Base-by-base conservation (phyloP, 2,888 invertebrate species). In the Gasteruption jaculator region DNA sequence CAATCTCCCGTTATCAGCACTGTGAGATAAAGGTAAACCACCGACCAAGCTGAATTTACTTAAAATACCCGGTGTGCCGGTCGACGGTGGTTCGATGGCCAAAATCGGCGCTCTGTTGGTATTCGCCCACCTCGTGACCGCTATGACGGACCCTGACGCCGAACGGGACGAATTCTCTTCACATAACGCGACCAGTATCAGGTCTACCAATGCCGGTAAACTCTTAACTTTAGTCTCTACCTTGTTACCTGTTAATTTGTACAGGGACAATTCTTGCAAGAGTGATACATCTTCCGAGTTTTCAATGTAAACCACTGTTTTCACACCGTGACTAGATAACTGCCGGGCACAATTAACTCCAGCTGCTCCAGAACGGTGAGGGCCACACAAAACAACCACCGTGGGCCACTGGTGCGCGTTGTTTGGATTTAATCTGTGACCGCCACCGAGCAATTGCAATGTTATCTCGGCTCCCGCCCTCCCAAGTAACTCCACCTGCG, bases 341-440 rank as follows among this genome's bases (percentile, higher is more conserved):
- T 91, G 86, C 10, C 91, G 79, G 20, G 85, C 87, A 36, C 85
- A 83, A 57, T 82, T 82, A 12, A 88, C 77, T 16, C 83, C 91
- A 37, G 83, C 78, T 34, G 83, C 83, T 45, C 81, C 80, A 43
- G 76, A 76, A 61, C 76, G 75, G 69, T 86, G 83, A 20, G 84
- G 77, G 34, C 82, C 82, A 58, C 82, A 82, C 44, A 91, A 75
- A 46, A 86, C 81, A 40, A 85, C 85, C 34, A 89, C 87, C 32
- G 80, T 80, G 39, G 92, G 92, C 77, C 83, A 80, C 73, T 93
- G 93, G 73, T 93, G 93, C 48, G 83, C 83, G 72, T 93, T 93
- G 58, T 85, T 82, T 31, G 91, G 85, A 64, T 86, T 89, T 41
- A 92, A 75, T 38, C 91, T 76, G 58, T 90, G 84, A 24, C 83